Evolutionary conservation across 2,888 invertebrate genomes (phyloP).

Genomic region (Lagria hirta): DNA sequence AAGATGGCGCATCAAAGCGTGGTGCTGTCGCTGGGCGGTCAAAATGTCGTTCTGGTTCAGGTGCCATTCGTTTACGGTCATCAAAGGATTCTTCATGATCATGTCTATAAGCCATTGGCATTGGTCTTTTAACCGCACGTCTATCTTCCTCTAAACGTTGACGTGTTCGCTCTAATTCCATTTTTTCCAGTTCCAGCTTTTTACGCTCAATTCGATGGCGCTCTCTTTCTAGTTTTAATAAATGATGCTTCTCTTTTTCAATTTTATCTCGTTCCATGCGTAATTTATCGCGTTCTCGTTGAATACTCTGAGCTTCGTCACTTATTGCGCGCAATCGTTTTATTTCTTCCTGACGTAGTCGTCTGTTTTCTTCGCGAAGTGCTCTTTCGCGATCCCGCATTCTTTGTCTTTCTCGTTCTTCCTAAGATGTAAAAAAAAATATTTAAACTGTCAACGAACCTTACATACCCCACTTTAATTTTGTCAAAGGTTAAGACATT

Average conservation of each 20-base stretch:
- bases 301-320: constrained; percentile 75
- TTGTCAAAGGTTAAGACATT: constrained; percentile 78
- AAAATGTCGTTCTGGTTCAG: constrained; percentile 48
- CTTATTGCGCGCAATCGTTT: constrained; percentile 72
- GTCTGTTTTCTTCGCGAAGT: constrained; percentile 77
- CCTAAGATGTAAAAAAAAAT: constrained; percentile 52
- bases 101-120: constrained; percentile 47
- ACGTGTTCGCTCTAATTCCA: constrained; percentile 81
- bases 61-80: constrained; percentile 49
- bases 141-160: constrained; percentile 65
- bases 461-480: constrained; percentile 62
- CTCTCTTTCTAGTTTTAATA: constrained; percentile 81
- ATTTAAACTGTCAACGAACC: not conserved
- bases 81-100: constrained; percentile 47
- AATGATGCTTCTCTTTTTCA: constrained; percentile 84
- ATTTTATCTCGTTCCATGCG: constrained; percentile 83
- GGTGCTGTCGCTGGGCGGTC: constrained; percentile 63
- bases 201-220: constrained; percentile 70
- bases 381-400: constrained; percentile 77
- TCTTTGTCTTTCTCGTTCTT: constrained; percentile 72
- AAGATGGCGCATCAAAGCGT: constrained; percentile 58
- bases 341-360: constrained; percentile 76
- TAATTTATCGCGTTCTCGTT: constrained; percentile 78
- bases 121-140: constrained; percentile 59
- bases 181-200: constrained; percentile 70